Evolutionary conservation across 2,888 invertebrate genomes (phyloP).

Genomic region (Sarcophaga rosellei): DNA sequence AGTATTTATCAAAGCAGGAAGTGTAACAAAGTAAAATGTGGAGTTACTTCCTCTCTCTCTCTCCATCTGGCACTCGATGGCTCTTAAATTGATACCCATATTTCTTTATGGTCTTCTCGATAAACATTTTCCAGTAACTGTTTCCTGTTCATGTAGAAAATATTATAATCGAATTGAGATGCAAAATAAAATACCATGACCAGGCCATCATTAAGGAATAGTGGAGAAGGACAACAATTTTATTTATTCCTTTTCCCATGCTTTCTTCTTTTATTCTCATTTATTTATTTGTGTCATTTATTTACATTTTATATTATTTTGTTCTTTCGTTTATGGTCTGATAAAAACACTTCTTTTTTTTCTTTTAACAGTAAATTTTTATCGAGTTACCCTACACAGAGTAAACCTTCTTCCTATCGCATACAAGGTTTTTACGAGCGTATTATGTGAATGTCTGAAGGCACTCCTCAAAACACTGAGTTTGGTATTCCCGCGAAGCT

Average conservation of each 20-base stretch:
- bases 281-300: conserved; percentile 3
- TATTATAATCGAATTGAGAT: conserved; percentile 55
- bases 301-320: conserved; percentile 5
- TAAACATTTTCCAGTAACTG: conserved; percentile 14
- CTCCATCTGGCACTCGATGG: neutral
- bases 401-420: no score
- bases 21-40: conserved; percentile 39
- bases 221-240: neutral
- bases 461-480: no score
- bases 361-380: conserved; percentile 13
- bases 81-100: conserved; percentile 53
- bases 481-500: no score
- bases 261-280: neutral
- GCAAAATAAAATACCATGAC: conserved; percentile 47
- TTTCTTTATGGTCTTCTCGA: conserved; percentile 24
- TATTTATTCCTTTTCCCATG: neutral
- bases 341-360: conserved; percentile 28
- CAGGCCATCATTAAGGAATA: conserved; percentile 46
- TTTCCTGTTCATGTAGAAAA: conserved; percentile 44
- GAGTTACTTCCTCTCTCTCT: no score
- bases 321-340: conserved; percentile 18
- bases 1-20: conserved; percentile 60
- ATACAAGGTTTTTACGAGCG: no score
- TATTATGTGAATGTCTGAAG: no score
- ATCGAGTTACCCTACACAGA: neutral